Conservation (phyloP, 2,888 invertebrate species). For the Acrobasis repandana region DNA sequence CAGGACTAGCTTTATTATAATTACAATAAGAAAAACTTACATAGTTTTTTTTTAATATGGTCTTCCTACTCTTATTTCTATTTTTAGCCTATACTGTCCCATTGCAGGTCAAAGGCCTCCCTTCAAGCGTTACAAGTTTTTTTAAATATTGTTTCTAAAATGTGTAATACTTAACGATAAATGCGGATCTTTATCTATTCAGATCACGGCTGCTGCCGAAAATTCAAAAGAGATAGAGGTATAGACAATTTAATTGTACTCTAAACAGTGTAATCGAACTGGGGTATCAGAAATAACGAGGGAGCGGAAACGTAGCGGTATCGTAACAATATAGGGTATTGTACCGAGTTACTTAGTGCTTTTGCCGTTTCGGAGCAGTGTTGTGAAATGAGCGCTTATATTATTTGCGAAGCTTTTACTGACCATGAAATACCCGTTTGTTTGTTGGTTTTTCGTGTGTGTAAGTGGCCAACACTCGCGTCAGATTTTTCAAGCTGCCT, state of each 20-base stretch:
- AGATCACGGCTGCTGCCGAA: neutral
- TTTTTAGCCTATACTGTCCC: no score
- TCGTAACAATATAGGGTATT: constrained; percentile 33
- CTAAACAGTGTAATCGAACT: constrained; percentile 49
- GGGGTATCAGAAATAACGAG: constrained; percentile 48
- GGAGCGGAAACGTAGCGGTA: constrained; percentile 39
- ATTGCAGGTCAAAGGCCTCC: no score
- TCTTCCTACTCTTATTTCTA: no score
- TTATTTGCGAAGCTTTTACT: constrained; percentile 15
- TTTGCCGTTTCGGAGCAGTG: constrained; percentile 25
- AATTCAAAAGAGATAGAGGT: constrained; percentile 9
- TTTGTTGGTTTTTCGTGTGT: neutral
- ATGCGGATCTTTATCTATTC: neutral
- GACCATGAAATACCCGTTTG: neutral
- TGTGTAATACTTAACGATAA: no score
- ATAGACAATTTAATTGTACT: constrained; percentile 46
- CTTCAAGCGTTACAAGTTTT: no score
- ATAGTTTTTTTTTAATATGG: no score
- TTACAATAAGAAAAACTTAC: no score
- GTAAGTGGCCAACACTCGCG: no score
- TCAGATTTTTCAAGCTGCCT: no score
- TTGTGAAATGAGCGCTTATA: constrained; percentile 26
- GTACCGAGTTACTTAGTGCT: constrained; percentile 24
- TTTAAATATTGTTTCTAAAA: no score
- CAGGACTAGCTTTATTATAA: no score